These are phyloP conservation scores for Quadroppia sp. DNA, from an alignment of 2,888 invertebrate species.

Conservation along the genomic window DNA sequence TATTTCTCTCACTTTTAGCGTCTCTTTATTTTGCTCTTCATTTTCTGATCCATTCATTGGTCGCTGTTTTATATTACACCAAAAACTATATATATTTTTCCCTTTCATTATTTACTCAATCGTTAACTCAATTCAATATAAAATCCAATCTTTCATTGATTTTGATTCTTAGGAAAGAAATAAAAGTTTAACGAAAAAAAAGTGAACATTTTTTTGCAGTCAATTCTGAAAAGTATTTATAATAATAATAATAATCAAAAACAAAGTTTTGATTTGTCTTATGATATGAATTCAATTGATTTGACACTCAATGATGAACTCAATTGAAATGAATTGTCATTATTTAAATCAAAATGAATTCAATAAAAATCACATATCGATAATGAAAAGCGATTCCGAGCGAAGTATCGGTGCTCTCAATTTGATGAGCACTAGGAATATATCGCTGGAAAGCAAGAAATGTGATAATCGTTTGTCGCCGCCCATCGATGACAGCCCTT, in stretches of 20 bases:
- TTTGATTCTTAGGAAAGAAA: too few relatives aligned
- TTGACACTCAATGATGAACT: background rate
- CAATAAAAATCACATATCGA: background rate
- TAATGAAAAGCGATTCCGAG: background rate
- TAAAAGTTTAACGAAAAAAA: too few relatives aligned
- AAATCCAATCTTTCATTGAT: too few relatives aligned
- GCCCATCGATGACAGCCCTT: background rate
- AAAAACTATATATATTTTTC: background rate
- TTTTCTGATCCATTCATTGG: too few relatives aligned
- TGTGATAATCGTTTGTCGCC: conserved; percentile 12
- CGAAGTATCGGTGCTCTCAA: conserved; percentile 3
- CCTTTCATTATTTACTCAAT: background rate
- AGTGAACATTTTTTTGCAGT: too few relatives aligned
- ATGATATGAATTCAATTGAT: too few relatives aligned
- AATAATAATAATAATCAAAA: too few relatives aligned
- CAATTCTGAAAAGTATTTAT: too few relatives aligned
- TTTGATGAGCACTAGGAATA: background rate
- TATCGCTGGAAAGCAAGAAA: background rate
- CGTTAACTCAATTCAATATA: too few relatives aligned
- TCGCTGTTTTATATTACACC: background rate
- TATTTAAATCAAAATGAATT: conserved; percentile 4
- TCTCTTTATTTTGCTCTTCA: too few relatives aligned
- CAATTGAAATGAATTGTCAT: conserved; percentile 13
- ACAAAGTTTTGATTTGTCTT: too few relatives aligned
- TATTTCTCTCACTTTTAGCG: too few relatives aligned